phyloP scores from a whole-genome alignment of 2,113 vertebrate genomes.

The Fulica atra region DNA sequence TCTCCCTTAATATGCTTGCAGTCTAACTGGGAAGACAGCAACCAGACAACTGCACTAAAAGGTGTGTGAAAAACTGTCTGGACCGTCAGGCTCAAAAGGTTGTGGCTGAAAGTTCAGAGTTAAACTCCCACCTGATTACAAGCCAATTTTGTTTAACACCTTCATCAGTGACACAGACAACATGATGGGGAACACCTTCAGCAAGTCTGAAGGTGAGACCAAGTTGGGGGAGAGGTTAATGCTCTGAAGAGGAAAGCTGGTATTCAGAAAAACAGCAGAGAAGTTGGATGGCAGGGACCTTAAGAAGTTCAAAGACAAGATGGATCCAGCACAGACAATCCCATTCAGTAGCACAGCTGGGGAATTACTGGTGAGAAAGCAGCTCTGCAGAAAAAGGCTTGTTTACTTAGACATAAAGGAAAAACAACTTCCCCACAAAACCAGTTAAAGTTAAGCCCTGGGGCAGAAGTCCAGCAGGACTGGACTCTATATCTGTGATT shows the following conservation, averaged over 20 bases:
- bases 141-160: not conserved
- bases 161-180: not conserved
- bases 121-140: not conserved
- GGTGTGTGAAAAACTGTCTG: not conserved
- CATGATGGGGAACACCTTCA: fast-evolving
- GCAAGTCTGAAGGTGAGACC: not conserved
- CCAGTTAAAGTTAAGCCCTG: not conserved
- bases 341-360: not conserved
- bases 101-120: not conserved
- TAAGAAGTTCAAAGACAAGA: not conserved
- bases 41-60: not conserved
- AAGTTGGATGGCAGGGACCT: not conserved
- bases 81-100: not conserved
- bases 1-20: not conserved
- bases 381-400: not conserved
- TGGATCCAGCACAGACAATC: not conserved
- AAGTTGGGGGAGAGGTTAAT: not conserved
- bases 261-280: not conserved
- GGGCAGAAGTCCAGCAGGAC: not conserved
- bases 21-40: not conserved
- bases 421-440: not conserved
- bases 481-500: not conserved
- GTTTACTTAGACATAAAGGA: not conserved
- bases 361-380: not conserved
- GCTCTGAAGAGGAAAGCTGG: not conserved